phyloP scores from a whole-genome alignment of 2,113 vertebrate genomes.

The Hystrix brachyura region DNA sequence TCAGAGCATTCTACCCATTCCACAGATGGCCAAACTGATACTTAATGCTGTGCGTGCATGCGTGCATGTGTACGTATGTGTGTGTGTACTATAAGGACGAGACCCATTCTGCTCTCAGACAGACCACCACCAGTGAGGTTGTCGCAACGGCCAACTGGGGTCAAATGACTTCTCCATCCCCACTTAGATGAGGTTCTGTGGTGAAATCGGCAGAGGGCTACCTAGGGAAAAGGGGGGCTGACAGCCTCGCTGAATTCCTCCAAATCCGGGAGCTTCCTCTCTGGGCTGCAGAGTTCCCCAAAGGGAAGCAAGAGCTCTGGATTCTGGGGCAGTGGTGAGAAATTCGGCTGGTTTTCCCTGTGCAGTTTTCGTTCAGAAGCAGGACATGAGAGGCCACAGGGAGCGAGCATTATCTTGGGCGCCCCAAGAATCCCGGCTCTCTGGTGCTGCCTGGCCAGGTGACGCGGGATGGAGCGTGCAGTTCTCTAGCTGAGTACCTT shows the following conservation, averaged over 20 bases:
- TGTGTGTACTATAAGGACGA: no score
- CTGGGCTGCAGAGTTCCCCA: background rate
- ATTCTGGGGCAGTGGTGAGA: background rate
- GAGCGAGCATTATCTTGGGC: background rate
- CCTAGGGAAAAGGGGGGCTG: no score
- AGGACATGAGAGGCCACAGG: background rate
- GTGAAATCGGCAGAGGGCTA: no score
- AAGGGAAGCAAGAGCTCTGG: background rate
- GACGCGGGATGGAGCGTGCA: accelerated
- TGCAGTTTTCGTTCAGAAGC: background rate
- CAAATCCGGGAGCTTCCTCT: background rate
- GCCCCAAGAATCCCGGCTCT: background rate
- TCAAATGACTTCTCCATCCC: background rate
- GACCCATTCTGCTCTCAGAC: background rate
- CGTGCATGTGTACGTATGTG: accelerated
- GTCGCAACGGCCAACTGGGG: background rate
- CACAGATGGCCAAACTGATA: background rate
- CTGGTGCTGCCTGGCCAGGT: background rate
- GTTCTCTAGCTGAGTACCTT: background rate
- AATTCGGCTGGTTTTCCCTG: background rate
- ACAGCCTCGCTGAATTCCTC: no score
- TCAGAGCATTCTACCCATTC: background rate
- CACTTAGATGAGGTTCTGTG: no score
- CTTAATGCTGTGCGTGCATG: background rate
- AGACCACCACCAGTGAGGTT: background rate